phyloP scores from a whole-genome alignment of 2,888 invertebrate genomes.

The Crioceris asparagi region DNA sequence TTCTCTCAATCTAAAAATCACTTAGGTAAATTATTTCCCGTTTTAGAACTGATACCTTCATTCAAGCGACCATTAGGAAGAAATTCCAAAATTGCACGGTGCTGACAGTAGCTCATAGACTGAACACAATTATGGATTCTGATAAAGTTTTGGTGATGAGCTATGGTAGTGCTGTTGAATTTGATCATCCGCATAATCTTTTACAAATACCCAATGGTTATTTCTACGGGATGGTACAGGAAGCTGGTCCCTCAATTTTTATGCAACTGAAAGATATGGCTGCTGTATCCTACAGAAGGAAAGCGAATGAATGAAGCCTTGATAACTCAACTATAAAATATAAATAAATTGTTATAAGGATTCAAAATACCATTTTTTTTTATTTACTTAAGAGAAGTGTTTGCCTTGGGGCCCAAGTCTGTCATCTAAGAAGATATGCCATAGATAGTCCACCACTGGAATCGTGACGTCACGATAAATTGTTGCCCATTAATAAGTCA shows the following conservation, averaged over 20 bases:
- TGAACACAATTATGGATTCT: conserved; percentile 17
- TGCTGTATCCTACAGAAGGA: conserved; percentile 17
- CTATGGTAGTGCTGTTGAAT: conserved; percentile 63
- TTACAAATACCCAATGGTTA: conserved; percentile 49
- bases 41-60: conserved; percentile 53
- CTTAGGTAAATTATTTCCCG: background rate
- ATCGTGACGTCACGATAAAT: too few species aligned
- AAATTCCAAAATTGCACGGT: conserved; percentile 70
- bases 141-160: conserved; percentile 74
- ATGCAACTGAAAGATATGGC: conserved; percentile 27
- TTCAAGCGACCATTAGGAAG: conserved; percentile 62
- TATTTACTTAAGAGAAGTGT: too few species aligned
- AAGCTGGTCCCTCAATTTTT: conserved; percentile 46
- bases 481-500: too few species aligned
- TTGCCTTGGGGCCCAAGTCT: too few species aligned
- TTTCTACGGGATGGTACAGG: conserved; percentile 55
- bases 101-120: conserved; percentile 44
- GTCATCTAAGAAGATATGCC: too few species aligned
- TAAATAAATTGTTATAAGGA: too few species aligned
- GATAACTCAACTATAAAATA: too few species aligned
- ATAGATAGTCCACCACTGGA: too few species aligned
- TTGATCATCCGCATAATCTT: conserved; percentile 63
- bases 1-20: too few species aligned
- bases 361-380: too few species aligned
- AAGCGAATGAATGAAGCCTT: background rate